phyloP scores from a whole-genome alignment of 2,797 vertebrate species.

The Sebastes hubbsi region DNA sequence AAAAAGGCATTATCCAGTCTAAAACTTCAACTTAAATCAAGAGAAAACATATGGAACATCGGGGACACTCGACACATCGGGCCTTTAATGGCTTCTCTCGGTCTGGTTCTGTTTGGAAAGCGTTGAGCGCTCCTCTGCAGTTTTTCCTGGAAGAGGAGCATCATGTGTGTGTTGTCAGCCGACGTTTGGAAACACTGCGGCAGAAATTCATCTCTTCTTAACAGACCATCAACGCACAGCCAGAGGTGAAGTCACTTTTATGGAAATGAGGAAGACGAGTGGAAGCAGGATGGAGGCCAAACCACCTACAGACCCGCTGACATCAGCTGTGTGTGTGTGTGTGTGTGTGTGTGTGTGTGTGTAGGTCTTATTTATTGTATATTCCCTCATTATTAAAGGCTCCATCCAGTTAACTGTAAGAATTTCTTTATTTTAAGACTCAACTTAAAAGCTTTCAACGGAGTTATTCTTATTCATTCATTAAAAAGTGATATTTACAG shows the following conservation, averaged over 20 bases:
- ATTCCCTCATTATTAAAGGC: background rate
- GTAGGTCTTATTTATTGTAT: background rate
- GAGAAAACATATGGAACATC: background rate
- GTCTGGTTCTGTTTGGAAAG: background rate
- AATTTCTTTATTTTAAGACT: background rate
- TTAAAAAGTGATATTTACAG: background rate
- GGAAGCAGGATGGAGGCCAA: slow-evolving; percentile 27
- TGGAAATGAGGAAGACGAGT: slow-evolving; percentile 59
- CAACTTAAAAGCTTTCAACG: background rate
- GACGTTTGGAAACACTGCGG: background rate
- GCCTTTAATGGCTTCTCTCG: background rate
- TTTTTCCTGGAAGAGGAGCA: slow-evolving; percentile 2
- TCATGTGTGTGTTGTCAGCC: background rate
- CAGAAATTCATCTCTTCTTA: slow-evolving; percentile 53
- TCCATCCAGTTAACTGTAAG: background rate
- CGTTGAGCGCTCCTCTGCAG: background rate
- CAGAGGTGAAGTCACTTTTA: slow-evolving; percentile 59
- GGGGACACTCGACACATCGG: background rate
- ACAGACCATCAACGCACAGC: slow-evolving; percentile 76
- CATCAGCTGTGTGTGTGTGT: background rate
- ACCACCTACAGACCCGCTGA: background rate
- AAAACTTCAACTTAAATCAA: background rate
- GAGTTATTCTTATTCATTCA: background rate
- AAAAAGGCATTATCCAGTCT: background rate
- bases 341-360: background rate